Percentiles rank a stretch among this genome's conserved stretches.
Evolutionary conservation across 2,888 invertebrate species (phyloP).

Genomic region (Hylaea fasciaria): DNA sequence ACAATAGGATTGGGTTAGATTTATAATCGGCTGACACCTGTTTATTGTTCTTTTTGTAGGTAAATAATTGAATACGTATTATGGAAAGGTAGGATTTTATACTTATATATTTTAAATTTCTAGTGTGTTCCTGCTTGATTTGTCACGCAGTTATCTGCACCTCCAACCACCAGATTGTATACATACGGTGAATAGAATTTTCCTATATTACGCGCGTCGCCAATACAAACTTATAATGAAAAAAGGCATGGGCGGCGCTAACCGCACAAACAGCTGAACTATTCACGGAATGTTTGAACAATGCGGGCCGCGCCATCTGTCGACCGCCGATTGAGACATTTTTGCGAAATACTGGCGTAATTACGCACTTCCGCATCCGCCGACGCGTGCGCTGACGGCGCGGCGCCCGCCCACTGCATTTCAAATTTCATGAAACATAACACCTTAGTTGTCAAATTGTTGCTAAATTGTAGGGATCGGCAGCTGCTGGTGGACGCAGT

Average conservation of each 20-base stretch:
- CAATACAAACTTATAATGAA: constrained; percentile 32
- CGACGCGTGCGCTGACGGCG: constrained; percentile 76
- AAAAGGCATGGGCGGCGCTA: constrained; percentile 63
- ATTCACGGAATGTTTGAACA: constrained; percentile 74
- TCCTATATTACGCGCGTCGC: constrained; percentile 6
- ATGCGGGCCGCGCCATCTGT: constrained; percentile 77
- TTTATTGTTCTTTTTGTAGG: constrained; percentile 2
- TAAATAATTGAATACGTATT: neutral
- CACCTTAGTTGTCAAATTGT: constrained; percentile 52
- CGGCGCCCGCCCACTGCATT: constrained; percentile 69
- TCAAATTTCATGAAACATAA: constrained; percentile 66
- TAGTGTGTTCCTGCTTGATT: too few relatives aligned
- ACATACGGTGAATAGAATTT: too few relatives aligned
- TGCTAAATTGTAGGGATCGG: constrained; percentile 41
- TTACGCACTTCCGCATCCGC: constrained; percentile 81
- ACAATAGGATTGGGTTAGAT: constrained; percentile 26
- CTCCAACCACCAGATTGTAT: too few relatives aligned
- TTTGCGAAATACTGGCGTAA: constrained; percentile 80
- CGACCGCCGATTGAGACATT: constrained; percentile 78
- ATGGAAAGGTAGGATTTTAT: too few relatives aligned
- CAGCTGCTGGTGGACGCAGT: too few relatives aligned
- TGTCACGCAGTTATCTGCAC: too few relatives aligned
- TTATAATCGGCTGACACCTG: constrained; percentile 41
- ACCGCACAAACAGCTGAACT: constrained; percentile 70
- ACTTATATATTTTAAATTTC: neutral